Conservation (phyloP, 2,797 vertebrate genomes). For the Trematomus bernacchii region DNA sequence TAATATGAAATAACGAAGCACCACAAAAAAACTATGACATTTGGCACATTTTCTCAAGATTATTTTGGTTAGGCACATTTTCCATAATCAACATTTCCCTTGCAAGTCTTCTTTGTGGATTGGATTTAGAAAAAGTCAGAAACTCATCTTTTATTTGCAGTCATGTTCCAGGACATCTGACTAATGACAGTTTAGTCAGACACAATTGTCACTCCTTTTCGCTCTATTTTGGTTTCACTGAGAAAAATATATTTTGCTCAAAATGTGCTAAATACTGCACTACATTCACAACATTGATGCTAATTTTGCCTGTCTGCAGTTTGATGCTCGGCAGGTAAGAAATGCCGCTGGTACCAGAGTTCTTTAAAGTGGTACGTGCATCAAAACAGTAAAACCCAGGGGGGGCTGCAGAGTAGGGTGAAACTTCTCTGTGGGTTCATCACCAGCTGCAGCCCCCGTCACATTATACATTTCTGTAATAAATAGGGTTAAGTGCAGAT, state of each 20-base stretch:
- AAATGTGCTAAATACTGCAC: neutral
- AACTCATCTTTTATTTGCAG: neutral
- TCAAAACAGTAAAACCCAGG: neutral
- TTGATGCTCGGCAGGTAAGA: neutral
- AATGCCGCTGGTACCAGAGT: neutral
- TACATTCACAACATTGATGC: neutral
- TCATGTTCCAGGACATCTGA: neutral
- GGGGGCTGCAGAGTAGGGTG: neutral
- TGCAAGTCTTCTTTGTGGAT: neutral
- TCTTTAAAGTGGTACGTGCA: neutral
- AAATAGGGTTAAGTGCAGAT: neutral
- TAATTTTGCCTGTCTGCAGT: constrained; percentile 2
- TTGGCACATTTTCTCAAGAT: neutral
- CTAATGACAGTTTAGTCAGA: neutral
- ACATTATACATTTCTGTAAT: neutral
- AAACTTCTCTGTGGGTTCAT: neutral
- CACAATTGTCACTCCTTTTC: neutral
- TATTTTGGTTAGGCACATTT: neutral
- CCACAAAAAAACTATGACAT: neutral
- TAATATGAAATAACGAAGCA: neutral
- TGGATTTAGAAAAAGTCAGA: neutral
- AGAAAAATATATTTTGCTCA: neutral
- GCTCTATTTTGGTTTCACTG: neutral
- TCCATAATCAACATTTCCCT: neutral
- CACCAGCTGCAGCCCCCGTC: neutral